Base-by-base conservation (phyloP, 2,888 invertebrate genomes). In the Leptinotarsa juncta region DNA sequence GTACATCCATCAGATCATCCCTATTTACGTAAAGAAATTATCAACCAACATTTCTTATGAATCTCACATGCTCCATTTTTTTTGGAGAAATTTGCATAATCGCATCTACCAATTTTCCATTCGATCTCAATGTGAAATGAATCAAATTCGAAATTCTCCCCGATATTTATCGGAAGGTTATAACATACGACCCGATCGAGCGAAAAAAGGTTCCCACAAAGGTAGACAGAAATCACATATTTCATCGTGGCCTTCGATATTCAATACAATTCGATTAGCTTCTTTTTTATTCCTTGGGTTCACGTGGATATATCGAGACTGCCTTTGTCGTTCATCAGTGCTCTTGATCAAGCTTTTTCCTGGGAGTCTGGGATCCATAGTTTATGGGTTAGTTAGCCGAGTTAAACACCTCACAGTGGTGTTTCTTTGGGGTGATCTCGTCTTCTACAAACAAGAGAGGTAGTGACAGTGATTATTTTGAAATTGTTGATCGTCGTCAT, bases 211-310 rank as follows among this genome's bases (percentile, higher is more conserved):
- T 62, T 32, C 62, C 7, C 32, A 16, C 26, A 62, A 42, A 62
- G 32, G 62, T 62, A 42, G 42, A 62, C 62, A n/a, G n/a, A 26
- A 62, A 62, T 32, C 62, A 16, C 62, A 62, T 62, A 62, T 62
- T 62, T 62, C 62, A 62, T 62, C 62, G 16, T 42, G 32, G 62
- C 62, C n/a, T 42, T 57, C 57, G 57, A 57, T 62, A 62, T 62
- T 62, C 62, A 32, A 32, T 62, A 62, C 62, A 62, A 62, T 62
- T 62, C 62, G 62, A 62, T 62, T 62, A 62, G 62, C 26, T 62
- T 18, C 18, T 62, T 42, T 26, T 16, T 32, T 32, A n/a, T 32
- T 26, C 5, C 60, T 5, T 15, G 18, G 12, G 16, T 18, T 62
- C n/a, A 14, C 16, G 7, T 42, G 16, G 42, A 62, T 42, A 62